A percentile compares a stretch with the other conserved stretches of the same genome.
Conservation (phyloP, 2,113 vertebrate species). For the Myanophis thanlyinensis region DNA sequence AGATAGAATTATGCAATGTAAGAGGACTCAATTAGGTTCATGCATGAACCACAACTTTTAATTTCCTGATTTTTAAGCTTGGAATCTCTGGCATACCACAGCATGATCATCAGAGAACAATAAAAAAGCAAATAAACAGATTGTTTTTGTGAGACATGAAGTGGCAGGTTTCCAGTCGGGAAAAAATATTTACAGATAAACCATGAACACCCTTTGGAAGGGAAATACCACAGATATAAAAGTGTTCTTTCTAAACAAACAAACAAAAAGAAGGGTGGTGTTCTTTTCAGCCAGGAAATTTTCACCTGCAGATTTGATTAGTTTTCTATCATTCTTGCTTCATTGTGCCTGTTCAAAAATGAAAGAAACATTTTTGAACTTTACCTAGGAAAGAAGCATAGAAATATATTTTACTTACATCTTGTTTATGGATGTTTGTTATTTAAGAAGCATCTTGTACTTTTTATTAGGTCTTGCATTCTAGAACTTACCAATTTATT, state of each 20-base stretch:
- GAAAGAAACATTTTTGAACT: slow-evolving; percentile 13
- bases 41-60: slow-evolving; percentile 11
- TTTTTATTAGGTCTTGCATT: not conserved
- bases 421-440: not conserved
- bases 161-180: slow-evolving; percentile 19
- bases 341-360: slow-evolving; percentile 24
- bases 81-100: slow-evolving; percentile 6
- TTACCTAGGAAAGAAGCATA: not conserved
- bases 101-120: not conserved
- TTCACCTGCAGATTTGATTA: not conserved
- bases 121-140: not conserved
- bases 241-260: slow-evolving; percentile 35
- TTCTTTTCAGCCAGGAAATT: slow-evolving; percentile 28
- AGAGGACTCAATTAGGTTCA: slow-evolving; percentile 1
- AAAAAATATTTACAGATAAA: slow-evolving; percentile 42
- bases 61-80: slow-evolving; percentile 26
- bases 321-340: not conserved
- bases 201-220: slow-evolving; percentile 11
- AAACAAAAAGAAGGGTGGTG: not conserved
- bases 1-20: slow-evolving; percentile 26
- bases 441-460: not conserved
- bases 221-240: slow-evolving; percentile 1
- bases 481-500: not conserved
- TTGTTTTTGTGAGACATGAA: slow-evolving; percentile 21
- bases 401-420: not conserved